Evolutionary conservation across 2,113 vertebrate species (phyloP), one percentile per base, ranked within the genome.

Genomic region (Triplophysa tibetana): DNA sequence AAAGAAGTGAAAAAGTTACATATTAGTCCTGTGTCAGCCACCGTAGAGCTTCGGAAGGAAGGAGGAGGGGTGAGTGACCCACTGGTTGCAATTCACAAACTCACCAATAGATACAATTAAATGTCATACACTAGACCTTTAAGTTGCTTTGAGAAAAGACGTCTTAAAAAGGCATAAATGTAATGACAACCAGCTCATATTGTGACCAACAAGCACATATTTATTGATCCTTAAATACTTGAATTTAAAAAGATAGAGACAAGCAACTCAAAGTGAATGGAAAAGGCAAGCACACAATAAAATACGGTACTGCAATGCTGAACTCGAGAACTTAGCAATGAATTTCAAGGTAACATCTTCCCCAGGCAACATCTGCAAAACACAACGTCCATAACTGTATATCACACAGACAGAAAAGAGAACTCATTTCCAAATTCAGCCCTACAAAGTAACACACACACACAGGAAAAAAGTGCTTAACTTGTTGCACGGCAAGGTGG

Each of bases 221-320:
- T 38, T 38, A 38, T 38, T 38, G 33, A 38, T 38, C 7, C 29
- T 29, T 29, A 29, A 8, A 38, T 8, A 8, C 33, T 38, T 38
- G 0, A 38, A 38, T 38, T 38, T 7, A 38, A 38, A 38, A 7
- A 38, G 33, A 38, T 38, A 38, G 16, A 58, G 50, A 41, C 50
- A 38, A 21, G 33, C 23, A 26, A 66, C 45, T 1, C 14, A 7
- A 17, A 21, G 58, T 56, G 19, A 13, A 17, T 29, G 58, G n/a
- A 29, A 17, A 48, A 72, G 58, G 52, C n/a, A 29, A 72, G 29
- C 70, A 72, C 69, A 58, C 52, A 58, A 72, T 58, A 72, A 72
- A 72, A 72, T 33, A 72, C 54, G 38, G 52, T 48, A 72, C 70
- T 72, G 52, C 70, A 72, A 29, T 41, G 26, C 50, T n/a, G 29